Conservation (phyloP, 2,888 invertebrate genomes). For the Atherix ibis region DNA sequence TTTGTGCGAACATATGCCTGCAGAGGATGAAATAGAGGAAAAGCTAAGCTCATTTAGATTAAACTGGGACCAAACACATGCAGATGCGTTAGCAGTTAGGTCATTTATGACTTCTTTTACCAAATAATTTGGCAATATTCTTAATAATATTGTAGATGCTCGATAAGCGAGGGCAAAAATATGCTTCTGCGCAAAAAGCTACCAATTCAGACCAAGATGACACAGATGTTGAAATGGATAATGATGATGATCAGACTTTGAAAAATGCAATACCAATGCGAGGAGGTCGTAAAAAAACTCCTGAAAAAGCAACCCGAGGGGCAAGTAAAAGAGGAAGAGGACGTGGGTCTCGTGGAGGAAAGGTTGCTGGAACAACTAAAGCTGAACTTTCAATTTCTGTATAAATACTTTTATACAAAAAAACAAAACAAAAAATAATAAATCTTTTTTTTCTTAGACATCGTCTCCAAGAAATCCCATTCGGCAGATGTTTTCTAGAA, state of each 20-base stretch:
- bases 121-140: too few relatives aligned
- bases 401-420: too few relatives aligned
- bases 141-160: too few relatives aligned
- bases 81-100: conserved; percentile 8
- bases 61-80: conserved; percentile 9
- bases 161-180: conserved; percentile 9
- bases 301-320: conserved; percentile 17
- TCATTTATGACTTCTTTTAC: too few relatives aligned
- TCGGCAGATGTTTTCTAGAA: too few relatives aligned
- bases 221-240: conserved; percentile 33
- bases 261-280: conserved; percentile 11
- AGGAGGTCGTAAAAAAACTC: conserved; percentile 12
- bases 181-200: conserved; percentile 1
- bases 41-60: conserved; percentile 35
- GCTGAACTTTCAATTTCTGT: conserved; percentile 9
- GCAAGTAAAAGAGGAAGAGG: conserved; percentile 10
- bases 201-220: conserved; percentile 19
- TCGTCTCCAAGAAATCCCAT: too few relatives aligned
- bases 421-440: too few relatives aligned
- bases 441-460: too few relatives aligned
- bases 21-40: conserved; percentile 34
- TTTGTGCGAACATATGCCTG: conserved; percentile 34
- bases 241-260: conserved; percentile 24
- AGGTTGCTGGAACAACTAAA: conserved; percentile 16
- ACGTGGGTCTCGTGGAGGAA: conserved; percentile 17